Percentiles rank a stretch among this genome's conserved stretches.
Conservation (phyloP, 2,113 vertebrate species). For the Agapornis roseicollis region DNA sequence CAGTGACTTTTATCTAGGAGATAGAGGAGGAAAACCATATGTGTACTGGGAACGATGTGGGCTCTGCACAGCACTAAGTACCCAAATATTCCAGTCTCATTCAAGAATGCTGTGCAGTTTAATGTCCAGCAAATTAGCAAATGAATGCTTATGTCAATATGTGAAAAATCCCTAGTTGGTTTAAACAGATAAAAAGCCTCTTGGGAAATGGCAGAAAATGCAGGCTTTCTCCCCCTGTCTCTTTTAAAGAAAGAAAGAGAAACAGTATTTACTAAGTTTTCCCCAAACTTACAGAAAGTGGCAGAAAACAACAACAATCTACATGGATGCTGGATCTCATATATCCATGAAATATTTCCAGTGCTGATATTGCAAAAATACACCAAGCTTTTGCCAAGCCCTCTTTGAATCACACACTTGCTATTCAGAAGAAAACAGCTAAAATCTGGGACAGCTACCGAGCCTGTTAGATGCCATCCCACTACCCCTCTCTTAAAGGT, state of each 20-base stretch:
- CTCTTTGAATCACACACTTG: background rate
- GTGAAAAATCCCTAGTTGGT: conserved; percentile 76
- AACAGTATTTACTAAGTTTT: conserved; percentile 20
- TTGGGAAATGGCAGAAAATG: conserved; percentile 64
- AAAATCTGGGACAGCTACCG: conserved; percentile 44
- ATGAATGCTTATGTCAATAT: conserved; percentile 85
- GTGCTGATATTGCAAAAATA: background rate
- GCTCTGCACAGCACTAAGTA: conserved; percentile 52
- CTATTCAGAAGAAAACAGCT: conserved; percentile 16
- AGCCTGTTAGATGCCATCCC: background rate
- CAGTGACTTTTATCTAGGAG: conserved; percentile 79
- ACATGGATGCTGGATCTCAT: background rate
- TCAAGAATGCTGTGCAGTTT: conserved; percentile 71
- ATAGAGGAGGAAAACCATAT: conserved; percentile 68
- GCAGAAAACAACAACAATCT: background rate
- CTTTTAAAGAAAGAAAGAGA: conserved; percentile 55
- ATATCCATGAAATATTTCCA: background rate
- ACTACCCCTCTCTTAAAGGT: conserved; percentile 19
- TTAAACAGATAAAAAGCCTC: conserved; percentile 75
- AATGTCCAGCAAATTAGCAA: conserved; percentile 81
- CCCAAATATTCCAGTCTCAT: conserved; percentile 65
- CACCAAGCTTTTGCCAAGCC: background rate
- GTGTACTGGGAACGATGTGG: conserved; percentile 57
- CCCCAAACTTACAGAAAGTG: conserved; percentile 8
- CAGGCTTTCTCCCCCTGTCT: conserved; percentile 40